A percentile compares a stretch with the other conserved stretches of the same genome.
Conservation (phyloP, 2,888 invertebrate species). For the Cephus spinipes region DNA sequence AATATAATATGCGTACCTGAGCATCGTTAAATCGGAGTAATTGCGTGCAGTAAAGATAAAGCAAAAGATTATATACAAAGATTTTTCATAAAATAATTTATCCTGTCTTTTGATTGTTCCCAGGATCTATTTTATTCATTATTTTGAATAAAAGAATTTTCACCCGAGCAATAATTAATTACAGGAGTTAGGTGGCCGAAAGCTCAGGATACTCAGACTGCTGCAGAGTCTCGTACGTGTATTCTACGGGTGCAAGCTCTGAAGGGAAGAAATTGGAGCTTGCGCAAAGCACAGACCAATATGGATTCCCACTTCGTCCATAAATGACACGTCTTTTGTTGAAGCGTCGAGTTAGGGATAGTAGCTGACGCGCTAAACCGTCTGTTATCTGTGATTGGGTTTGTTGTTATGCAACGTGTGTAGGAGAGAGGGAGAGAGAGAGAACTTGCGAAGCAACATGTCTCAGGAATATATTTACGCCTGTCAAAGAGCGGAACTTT, state of each 20-base stretch:
- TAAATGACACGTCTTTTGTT: background rate
- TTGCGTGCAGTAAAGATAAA: too few relatives aligned
- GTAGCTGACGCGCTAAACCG: background rate
- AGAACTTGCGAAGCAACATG: constrained; percentile 33
- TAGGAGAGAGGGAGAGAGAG: background rate
- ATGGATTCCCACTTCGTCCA: background rate
- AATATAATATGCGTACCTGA: too few relatives aligned
- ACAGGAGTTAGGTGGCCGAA: background rate
- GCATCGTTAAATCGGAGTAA: too few relatives aligned
- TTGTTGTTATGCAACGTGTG: background rate
- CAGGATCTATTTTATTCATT: background rate
- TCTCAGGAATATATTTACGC: constrained; percentile 76
- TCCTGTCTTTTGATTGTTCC: background rate
- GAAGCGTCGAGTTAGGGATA: background rate
- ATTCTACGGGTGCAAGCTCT: background rate
- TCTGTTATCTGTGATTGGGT: background rate
- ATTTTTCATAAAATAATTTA: background rate
- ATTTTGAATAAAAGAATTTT: background rate
- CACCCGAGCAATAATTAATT: background rate
- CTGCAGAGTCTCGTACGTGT: background rate
- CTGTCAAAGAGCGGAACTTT: constrained; percentile 81
- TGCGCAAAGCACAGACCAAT: background rate
- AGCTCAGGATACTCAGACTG: background rate
- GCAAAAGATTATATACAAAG: background rate
- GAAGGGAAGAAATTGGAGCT: background rate